Evolutionary conservation across 2,888 invertebrate species (phyloP).

Genomic region (Crocallis elinguaria): DNA sequence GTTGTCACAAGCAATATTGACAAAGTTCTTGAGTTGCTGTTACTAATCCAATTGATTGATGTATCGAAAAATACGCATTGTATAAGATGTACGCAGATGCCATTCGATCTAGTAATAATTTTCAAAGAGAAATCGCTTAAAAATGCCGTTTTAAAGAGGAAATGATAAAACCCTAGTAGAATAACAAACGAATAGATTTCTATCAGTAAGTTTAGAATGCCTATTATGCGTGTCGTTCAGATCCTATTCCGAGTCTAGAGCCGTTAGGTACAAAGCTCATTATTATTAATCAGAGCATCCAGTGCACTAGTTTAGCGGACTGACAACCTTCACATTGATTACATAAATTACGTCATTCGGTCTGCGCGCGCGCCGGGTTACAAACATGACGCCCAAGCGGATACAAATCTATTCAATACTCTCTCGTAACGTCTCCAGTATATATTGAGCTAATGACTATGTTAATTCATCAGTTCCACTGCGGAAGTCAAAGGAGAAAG

Average conservation of each 20-base stretch:
- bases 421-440: slow-evolving; percentile 83
- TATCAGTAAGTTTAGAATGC: slow-evolving; percentile 36
- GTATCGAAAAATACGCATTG: slow-evolving; percentile 10
- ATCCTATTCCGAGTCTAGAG: slow-evolving; percentile 30
- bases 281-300: slow-evolving; percentile 46
- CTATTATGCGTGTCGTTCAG: slow-evolving; percentile 30
- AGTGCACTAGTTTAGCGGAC: slow-evolving; percentile 56
- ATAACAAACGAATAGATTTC: slow-evolving; percentile 48
- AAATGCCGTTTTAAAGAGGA: slow-evolving; percentile 24
- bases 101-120: slow-evolving; percentile 26
- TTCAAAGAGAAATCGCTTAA: slow-evolving; percentile 40
- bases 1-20: slow-evolving; percentile 18
- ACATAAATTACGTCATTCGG: slow-evolving; percentile 80
- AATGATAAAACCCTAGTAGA: slow-evolving; percentile 38
- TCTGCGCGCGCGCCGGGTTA: slow-evolving; percentile 62
- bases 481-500: slow-evolving; percentile 78
- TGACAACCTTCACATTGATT: slow-evolving; percentile 81
- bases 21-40: slow-evolving; percentile 6
- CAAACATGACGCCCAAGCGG: slow-evolving; percentile 74
- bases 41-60: slow-evolving; percentile 1
- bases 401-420: slow-evolving; percentile 79
- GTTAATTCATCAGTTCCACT: slow-evolving; percentile 81
- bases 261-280: slow-evolving; percentile 32
- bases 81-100: slow-evolving; percentile 1
- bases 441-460: slow-evolving; percentile 82